Percentiles rank a stretch among this genome's conserved stretches.
phyloP scores from a whole-genome alignment of 2,113 vertebrate genomes.

The Camelus bactrianus region DNA sequence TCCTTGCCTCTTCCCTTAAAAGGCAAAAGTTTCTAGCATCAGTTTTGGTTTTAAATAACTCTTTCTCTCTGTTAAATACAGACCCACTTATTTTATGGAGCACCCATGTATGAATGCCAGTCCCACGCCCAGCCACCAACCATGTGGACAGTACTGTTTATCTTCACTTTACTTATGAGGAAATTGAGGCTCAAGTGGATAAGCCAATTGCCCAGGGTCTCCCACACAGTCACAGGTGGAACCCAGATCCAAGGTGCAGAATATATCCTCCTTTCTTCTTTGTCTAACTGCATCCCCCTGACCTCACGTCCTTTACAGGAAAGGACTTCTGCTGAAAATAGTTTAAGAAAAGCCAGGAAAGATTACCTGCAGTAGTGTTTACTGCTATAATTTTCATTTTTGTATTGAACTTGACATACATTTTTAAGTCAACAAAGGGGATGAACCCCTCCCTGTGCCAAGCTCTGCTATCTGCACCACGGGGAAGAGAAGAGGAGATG shows the following conservation, averaged over 20 bases:
- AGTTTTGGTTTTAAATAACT: constrained; percentile 52
- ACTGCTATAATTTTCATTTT: background rate
- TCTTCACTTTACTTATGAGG: background rate
- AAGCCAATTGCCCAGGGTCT: background rate
- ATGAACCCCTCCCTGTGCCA: background rate
- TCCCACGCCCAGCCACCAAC: background rate
- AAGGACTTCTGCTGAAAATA: background rate
- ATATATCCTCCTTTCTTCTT: background rate
- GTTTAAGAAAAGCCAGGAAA: background rate
- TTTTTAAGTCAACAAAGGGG: background rate
- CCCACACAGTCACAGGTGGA: accelerated
- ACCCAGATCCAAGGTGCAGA: background rate
- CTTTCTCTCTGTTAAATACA: background rate
- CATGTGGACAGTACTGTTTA: background rate
- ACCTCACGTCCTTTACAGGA: background rate
- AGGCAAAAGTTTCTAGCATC: constrained; percentile 29
- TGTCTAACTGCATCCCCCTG: background rate
- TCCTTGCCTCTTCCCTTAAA: constrained; percentile 46
- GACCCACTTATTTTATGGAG: background rate
- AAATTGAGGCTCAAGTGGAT: background rate
- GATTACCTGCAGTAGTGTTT: background rate
- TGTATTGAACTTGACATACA: background rate
- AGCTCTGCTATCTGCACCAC: background rate
- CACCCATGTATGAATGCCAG: background rate
- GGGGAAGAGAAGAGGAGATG: background rate